Base-by-base conservation (phyloP, 1,140 invertebrate genomes). In the Tribolium castaneum region DNA sequence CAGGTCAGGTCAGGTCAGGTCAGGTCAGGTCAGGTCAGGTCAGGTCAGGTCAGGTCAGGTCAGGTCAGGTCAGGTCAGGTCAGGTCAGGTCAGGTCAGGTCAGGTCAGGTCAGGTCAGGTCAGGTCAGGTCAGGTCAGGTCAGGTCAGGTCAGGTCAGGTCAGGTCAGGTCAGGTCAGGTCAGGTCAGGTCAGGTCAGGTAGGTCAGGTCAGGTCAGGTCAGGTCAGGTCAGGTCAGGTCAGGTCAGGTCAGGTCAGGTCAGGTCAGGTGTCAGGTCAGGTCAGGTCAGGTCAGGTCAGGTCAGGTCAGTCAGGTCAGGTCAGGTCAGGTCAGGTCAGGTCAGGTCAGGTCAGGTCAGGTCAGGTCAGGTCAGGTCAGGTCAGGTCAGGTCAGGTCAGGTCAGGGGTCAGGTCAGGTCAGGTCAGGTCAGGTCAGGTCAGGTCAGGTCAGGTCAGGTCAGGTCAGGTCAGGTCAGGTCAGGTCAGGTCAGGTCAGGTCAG, bases 401-500 rank as follows among this genome's bases (percentile, higher is more conserved):
- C n/a, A n/a, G n/a, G n/a, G n/a, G n/a, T n/a, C n/a, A n/a, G n/a
- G n/a, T n/a, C n/a, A 35, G 77, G 34, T 35, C 34, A 35, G 34
- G 34, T 35, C 34, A 35, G 34, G 34, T 78, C 74, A 78, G 73
- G 77, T 78, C 56, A 78, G 66, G 77, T 78, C 54, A 74, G 14
- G 77, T 62, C 70, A 78, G 73, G 62, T 78, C 56, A 78, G 77
- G 77, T 78, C 56, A 78, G 76, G 76, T 77, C 49, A 77, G 75
- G 76, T 76, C 56, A 62, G 56, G 56, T 62, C 56, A 62, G 56
- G 56, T 62, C 56, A 62, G 51, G 49, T 51, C 49, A 51, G 49
- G 49, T 74, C 39, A 74, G 72, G 78, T 79, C 50, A 79, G 78
- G 78, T 79, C 51, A 79, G 78, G 78, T 79, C 25, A 79, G 78